phyloP scores from a whole-genome alignment of 2,888 invertebrate genomes.

The Amphipyra tragopoginis region DNA sequence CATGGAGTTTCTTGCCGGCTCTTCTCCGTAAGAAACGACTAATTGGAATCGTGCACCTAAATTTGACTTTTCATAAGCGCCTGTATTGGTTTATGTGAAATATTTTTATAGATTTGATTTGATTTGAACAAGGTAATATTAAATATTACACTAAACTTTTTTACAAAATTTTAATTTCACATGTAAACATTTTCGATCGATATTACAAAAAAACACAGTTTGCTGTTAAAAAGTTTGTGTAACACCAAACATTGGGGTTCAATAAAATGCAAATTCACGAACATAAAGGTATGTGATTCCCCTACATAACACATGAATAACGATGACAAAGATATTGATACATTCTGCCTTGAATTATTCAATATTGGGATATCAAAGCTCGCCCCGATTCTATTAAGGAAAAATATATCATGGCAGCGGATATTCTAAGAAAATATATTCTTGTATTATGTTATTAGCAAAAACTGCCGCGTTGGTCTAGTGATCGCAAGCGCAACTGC shows the following conservation, averaged over 20 bases:
- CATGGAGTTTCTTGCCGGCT: too few species aligned
- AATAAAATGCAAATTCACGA: constrained; percentile 63
- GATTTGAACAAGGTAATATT: too few species aligned
- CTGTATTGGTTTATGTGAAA: too few species aligned
- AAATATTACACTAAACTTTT: too few species aligned
- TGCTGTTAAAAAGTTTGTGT: constrained; percentile 1
- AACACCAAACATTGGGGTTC: constrained; percentile 11
- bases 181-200: not conserved
- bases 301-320: constrained; percentile 66
- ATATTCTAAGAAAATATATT: not conserved
- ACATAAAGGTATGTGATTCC: constrained; percentile 61
- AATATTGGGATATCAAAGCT: constrained; percentile 57
- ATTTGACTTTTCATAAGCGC: too few species aligned
- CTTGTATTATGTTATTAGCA: too few species aligned
- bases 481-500: too few species aligned
- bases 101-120: too few species aligned
- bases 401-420: constrained; percentile 23
- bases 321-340: constrained; percentile 56
- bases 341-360: constrained; percentile 64
- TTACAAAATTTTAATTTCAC: too few species aligned
- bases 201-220: not conserved
- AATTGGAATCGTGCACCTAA: too few species aligned
- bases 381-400: constrained; percentile 36
- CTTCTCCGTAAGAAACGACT: too few species aligned
- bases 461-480: too few species aligned